Evolutionary conservation across 2,113 vertebrate species (phyloP).

Genomic region (Indicator maculatus): DNA sequence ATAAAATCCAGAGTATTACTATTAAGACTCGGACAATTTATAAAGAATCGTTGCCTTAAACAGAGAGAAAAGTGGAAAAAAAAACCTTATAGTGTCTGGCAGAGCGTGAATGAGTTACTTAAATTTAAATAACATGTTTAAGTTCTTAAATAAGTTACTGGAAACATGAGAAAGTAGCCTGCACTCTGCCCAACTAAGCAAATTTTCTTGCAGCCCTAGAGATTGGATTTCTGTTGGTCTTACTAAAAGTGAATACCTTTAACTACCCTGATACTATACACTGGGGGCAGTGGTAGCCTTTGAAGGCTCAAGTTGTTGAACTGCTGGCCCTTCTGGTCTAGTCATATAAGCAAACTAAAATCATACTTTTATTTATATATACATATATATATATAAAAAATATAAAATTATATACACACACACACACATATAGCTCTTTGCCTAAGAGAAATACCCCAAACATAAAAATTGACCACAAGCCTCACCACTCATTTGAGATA

Average conservation of each 20-base stretch:
- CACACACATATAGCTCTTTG: neutral
- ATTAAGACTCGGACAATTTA: neutral
- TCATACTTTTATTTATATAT: neutral
- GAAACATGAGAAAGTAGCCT: neutral
- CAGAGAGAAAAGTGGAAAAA: neutral
- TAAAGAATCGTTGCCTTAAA: neutral
- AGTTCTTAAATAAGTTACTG: neutral
- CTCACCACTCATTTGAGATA: neutral
- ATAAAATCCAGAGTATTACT: neutral
- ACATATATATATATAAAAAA: neutral
- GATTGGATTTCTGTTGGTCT: neutral
- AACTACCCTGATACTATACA: neutral
- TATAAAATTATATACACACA: too few species aligned
- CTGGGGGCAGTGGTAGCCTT: neutral
- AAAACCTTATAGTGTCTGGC: neutral
- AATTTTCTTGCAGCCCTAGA: neutral
- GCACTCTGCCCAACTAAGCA: neutral
- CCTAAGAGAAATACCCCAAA: neutral
- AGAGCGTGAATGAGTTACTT: neutral
- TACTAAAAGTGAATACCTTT: neutral
- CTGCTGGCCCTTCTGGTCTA: neutral
- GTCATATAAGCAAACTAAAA: neutral
- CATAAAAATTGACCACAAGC: rapidly evolving
- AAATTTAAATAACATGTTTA: neutral
- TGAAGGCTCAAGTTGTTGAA: neutral